A percentile compares a stretch with the other conserved stretches of the same genome.
Evolutionary conservation across 1,140 invertebrate species (phyloP).

Genomic region (Copidosoma floridanum): DNA sequence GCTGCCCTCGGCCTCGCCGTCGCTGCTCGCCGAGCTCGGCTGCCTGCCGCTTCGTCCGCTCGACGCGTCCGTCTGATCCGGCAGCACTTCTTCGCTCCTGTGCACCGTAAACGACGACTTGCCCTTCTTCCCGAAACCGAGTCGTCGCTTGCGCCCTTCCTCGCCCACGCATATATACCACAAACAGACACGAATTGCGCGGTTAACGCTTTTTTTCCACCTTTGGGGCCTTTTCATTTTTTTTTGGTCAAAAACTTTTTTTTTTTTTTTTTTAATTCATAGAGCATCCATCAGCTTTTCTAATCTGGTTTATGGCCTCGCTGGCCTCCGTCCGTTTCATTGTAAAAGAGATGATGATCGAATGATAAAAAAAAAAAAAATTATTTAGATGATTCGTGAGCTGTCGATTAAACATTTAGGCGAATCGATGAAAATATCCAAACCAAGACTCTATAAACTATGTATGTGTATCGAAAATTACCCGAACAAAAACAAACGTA

Average conservation of each 20-base stretch:
- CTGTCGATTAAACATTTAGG: too few relatives aligned
- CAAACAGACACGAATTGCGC: conserved; percentile 52
- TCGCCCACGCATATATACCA: conserved; percentile 57
- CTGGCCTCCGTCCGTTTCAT: background rate
- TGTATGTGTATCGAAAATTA: too few relatives aligned
- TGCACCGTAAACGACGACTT: conserved; percentile 94
- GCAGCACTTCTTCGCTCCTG: conserved; percentile 91
- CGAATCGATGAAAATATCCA: too few relatives aligned
- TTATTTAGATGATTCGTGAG: too few relatives aligned
- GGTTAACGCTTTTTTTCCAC: conserved; percentile 33
- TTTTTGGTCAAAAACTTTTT: too few relatives aligned
- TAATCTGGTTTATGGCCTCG: background rate
- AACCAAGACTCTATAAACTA: too few relatives aligned
- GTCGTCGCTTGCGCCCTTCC: conserved; percentile 87
- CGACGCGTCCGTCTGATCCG: conserved; percentile 68
- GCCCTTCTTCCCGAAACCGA: conserved; percentile 92
- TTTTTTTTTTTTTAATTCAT: too few relatives aligned
- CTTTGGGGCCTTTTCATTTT: too few relatives aligned
- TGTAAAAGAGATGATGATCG: too few relatives aligned
- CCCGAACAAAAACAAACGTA: too few relatives aligned
- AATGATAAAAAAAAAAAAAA: too few relatives aligned
- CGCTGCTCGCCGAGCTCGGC: conserved; percentile 87
- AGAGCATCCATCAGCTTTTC: background rate
- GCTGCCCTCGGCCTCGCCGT: conserved; percentile 85
- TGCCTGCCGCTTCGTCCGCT: conserved; percentile 71